Percentiles rank a stretch among this genome's conserved stretches.
These are phyloP conservation scores for Rhinogobius similis DNA, from an alignment of 2,113 vertebrate species.

Conservation along the genomic window DNA sequence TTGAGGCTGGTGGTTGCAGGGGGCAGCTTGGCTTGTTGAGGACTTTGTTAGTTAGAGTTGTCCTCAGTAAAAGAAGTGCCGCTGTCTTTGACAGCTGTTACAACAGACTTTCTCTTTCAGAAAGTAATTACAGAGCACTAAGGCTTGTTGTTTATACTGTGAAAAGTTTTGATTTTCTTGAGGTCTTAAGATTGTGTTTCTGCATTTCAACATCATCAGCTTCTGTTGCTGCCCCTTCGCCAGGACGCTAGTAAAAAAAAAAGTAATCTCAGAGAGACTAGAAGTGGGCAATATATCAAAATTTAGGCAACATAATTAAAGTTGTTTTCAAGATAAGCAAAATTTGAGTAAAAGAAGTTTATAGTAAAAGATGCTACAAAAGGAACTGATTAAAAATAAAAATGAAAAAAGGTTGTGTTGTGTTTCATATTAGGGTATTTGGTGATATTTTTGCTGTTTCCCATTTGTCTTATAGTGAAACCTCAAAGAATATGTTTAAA, in stretches of 20 bases:
- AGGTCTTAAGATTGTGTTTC: not conserved
- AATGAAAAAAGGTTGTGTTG: too few relatives aligned
- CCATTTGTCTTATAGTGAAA: too few relatives aligned
- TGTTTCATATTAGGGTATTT: too few relatives aligned
- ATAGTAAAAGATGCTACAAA: too few relatives aligned
- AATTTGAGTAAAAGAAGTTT: too few relatives aligned
- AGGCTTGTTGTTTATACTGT: constrained; percentile 4
- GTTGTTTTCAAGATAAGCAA: too few relatives aligned
- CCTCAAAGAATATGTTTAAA: too few relatives aligned
- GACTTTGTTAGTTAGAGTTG: constrained; percentile 35
- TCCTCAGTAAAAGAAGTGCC: constrained; percentile 30
- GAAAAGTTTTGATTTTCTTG: not conserved
- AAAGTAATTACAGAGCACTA: constrained; percentile 21
- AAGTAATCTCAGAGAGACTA: not conserved
- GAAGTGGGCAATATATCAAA: too few relatives aligned
- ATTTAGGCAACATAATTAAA: too few relatives aligned
- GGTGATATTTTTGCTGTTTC: too few relatives aligned
- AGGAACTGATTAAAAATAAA: too few relatives aligned
- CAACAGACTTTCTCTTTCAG: constrained; percentile 28
- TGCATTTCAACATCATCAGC: not conserved
- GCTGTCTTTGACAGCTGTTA: constrained; percentile 35
- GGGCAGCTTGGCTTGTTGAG: constrained; percentile 36
- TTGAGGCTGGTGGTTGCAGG: constrained; percentile 33
- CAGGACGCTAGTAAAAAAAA: not conserved
- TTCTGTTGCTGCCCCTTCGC: not conserved